Evolutionary conservation across 2,113 vertebrate genomes (phyloP), one percentile per base, ranked within the genome.

Genomic region (Gorsachius goisagi): DNA sequence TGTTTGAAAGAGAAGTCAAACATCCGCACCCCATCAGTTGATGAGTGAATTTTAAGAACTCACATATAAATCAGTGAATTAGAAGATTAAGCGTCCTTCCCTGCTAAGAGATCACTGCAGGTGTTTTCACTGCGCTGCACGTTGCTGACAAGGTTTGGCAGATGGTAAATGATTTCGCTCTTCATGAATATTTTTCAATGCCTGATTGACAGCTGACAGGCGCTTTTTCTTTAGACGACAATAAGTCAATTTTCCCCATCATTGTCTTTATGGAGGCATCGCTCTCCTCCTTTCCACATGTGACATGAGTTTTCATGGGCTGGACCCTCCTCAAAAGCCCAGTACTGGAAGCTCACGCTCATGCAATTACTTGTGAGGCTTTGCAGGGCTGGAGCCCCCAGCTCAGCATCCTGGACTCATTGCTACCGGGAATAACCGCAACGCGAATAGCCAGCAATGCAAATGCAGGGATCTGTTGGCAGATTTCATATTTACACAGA

Each of bases 401-500:
- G 13, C 44, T 9, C 7, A 5, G 50, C 45, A 32, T 45, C 83
- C 71, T 5, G 6, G n/a, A 12, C 12, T 58, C 39, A 17, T 9
- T 21, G 33, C 53, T 79, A 4, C 44, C 0, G 1, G 49, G 45
- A 52, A 11, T 20, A 27, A 6, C 8, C 0, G 0, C 41, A 44
- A 6, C 8, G 56, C 12, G 33, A 69, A 39, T 1, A 62, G 9
- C 17, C 67, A 39, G 18, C 7, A 15, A 18, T 15, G 44, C 30
- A 85, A 58, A 28, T 2, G 30, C 23, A 18, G 47, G 14, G 1
- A 14, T 8, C 32, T 63, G 20, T 4, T 8, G 14, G 17, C 28
- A 28, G 16, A 7, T 85, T 19, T 32, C 12, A 0, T 21, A 6
- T 45, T 49, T 7, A 5, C 0, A 1, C 10, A 27, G n/a, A 7